These are phyloP conservation scores for Felis catus DNA, from an alignment of 2,113 vertebrate species.

Conservation along the genomic window F.catus_Fca126_mat1.0 CM031416.1:62013501-62014000, in stretches of 20 bases:
- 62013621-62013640: background rate
- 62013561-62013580: background rate
- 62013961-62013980: background rate
- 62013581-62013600: background rate
- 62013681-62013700: background rate
- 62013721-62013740: background rate
- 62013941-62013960: background rate
- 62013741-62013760: background rate
- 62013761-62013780: background rate
- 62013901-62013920: constrained; percentile 55
- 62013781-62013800: background rate
- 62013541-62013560: background rate
- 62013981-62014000: background rate
- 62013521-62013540: background rate
- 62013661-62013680: background rate
- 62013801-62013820: background rate
- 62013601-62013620: background rate
- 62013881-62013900: constrained; percentile 83
- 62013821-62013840: background rate
- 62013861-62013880: constrained; percentile 84
- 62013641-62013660: background rate
- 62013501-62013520: background rate
- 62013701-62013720: constrained; percentile 28
- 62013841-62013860: constrained; percentile 24
- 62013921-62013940: background rate